Evolutionary conservation across 2,888 invertebrate species (phyloP), one percentile per base, ranked within the genome.

Genomic region (Limnephilus lunatus): DNA sequence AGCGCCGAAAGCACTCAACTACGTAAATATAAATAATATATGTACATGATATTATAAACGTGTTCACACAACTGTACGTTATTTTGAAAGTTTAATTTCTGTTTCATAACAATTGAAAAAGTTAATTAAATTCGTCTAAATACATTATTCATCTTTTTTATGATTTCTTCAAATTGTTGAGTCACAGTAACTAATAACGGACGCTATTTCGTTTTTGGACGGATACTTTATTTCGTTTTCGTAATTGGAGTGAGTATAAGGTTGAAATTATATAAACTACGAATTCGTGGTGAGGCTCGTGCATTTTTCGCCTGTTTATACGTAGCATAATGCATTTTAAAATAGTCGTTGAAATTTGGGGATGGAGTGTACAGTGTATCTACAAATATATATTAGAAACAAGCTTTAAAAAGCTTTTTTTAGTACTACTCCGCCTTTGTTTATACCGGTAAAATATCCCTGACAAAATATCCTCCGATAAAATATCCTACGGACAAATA

Each of bases 91-190:
- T 86, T 44, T 39, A 30, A 25, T 44, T 86, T 19, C 86, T 7
- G 44, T 86, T 86, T 48, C 86, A 30, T 86, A 86, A 86, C 86
- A 86, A 86, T 86, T 86, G 86, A 86, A 86, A 30, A 86, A 86
- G 30, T 83, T 39, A 83, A 35, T 83, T 83, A n/a, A 83, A 35
- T 83, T 83, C 25, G n/a, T 83, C 35, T 39, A 39, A 83, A 83
- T 83, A 25, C 35, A 83, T 83, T 83, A 83, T 83, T 83, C 83
- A 83, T 68, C 3, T 35, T 83, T 25, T 39, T 83, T 19, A 83
- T 39, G 32, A 35, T 83, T 83, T 19, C 12, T 83, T 32, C 31
- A 35, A 31, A 32, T 32, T 68, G 68, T 68, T 83, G 83, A 83
- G 83, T 83, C 83, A 83, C 25, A 19, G 3, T 12, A 25, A 44